These are phyloP conservation scores for Micromussa lordhowensis DNA, from an alignment of 92 coral and sea anemone genomes.

Conservation along the genomic window DNA sequence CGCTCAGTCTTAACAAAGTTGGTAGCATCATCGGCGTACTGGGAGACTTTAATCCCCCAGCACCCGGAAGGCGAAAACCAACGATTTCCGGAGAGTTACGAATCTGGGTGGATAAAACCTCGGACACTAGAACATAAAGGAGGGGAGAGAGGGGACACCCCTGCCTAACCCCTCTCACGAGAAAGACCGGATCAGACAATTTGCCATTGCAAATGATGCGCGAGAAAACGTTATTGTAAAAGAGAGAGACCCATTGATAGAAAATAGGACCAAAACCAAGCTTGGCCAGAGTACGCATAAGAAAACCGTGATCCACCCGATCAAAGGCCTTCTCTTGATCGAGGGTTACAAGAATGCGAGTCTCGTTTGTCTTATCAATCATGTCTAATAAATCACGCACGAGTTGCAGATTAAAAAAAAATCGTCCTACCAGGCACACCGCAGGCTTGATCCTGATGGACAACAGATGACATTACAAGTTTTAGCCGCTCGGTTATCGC, in stretches of 20 bases:
- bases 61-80: conserved; percentile 22
- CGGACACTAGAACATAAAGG: too few relatives aligned
- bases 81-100: conserved; percentile 1
- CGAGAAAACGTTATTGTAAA: too few relatives aligned
- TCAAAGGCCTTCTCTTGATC: conserved; percentile 48
- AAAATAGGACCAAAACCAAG: conserved; percentile 54
- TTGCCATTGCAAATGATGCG: too few relatives aligned
- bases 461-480: too few relatives aligned
- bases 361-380: conserved; percentile 5
- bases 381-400: background rate
- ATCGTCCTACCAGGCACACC: conserved; percentile 16
- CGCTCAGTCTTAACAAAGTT: conserved; percentile 12
- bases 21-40: conserved; percentile 53
- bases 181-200: too few relatives aligned
- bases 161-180: too few relatives aligned
- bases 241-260: conserved; percentile 15
- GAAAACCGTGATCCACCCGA: conserved; percentile 11
- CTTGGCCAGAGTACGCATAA: background rate
- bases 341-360: conserved; percentile 25
- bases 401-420: conserved; percentile 19
- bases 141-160: too few relatives aligned
- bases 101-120: too few relatives aligned
- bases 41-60: conserved; percentile 14
- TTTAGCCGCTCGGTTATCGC: too few relatives aligned
- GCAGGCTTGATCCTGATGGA: too few relatives aligned